Percentiles rank a stretch among this genome's conserved stretches.
Evolutionary conservation across 2,888 invertebrate species (phyloP).

Genomic region (Chrysopilus asiliformis): DNA sequence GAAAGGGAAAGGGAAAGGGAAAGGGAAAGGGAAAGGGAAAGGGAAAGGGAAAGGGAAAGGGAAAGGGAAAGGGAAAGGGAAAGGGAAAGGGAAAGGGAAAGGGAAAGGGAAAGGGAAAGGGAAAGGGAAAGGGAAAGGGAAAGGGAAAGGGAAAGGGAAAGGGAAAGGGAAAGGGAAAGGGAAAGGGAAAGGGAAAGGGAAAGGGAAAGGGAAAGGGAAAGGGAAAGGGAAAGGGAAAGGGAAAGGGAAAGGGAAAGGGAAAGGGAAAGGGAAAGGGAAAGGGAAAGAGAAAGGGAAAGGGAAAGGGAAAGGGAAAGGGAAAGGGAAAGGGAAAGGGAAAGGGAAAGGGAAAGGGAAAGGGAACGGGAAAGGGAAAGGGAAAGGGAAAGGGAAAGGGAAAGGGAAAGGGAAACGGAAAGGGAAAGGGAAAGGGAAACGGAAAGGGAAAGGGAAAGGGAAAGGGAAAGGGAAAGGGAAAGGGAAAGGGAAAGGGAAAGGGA

Average conservation of each 20-base stretch:
- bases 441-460: neutral
- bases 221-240: neutral
- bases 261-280: neutral
- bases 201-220: neutral
- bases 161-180: neutral
- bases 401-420: neutral
- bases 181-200: neutral
- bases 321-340: neutral
- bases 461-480: neutral
- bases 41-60: neutral
- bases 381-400: neutral
- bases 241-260: neutral
- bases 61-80: neutral
- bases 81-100: neutral
- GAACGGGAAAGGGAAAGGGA: neutral
- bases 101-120: neutral
- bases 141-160: neutral
- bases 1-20: neutral
- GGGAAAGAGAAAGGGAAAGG: neutral
- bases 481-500: neutral
- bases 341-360: neutral
- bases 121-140: neutral
- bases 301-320: neutral
- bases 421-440: neutral
- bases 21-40: neutral